Conservation (phyloP, 2,113 vertebrate genomes). For the Amia ocellicauda region DNA sequence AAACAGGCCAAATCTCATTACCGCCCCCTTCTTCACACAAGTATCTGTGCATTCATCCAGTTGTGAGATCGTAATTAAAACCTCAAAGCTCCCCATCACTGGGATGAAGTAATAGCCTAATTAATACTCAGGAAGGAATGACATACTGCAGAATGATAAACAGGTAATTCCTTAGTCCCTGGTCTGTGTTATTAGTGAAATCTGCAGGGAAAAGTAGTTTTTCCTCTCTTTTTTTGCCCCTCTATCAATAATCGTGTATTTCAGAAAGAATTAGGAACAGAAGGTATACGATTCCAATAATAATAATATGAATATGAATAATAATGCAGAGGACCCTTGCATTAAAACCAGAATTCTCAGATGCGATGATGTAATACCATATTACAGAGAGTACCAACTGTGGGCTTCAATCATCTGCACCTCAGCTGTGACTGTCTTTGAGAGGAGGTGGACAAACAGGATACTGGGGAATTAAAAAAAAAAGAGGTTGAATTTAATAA, state of each 20-base stretch:
- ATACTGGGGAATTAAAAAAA: constrained; percentile 4
- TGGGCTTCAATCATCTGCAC: no score
- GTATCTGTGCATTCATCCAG: constrained; percentile 64
- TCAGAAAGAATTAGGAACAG: no score
- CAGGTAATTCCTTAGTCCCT: constrained; percentile 58
- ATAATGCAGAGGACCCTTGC: no score
- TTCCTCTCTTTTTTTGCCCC: not conserved
- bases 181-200: constrained; percentile 54
- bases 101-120: constrained; percentile 73
- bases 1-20: constrained; percentile 53
- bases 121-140: constrained; percentile 65
- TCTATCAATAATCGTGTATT: no score
- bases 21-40: constrained; percentile 47
- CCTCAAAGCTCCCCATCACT: constrained; percentile 73
- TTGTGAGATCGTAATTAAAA: constrained; percentile 74
- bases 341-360: no score
- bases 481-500: constrained; percentile 1
- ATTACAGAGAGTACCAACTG: no score
- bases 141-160: constrained; percentile 64
- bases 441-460: constrained; percentile 11
- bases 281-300: no score
- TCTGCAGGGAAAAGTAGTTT: constrained; percentile 32
- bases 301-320: no score
- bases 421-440: constrained; percentile 15
- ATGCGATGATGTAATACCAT: no score